A percentile compares a stretch with the other conserved stretches of the same genome.
phyloP scores from a whole-genome alignment of 2,113 vertebrate genomes.

The Sarotherodon lohbergeri region DNA sequence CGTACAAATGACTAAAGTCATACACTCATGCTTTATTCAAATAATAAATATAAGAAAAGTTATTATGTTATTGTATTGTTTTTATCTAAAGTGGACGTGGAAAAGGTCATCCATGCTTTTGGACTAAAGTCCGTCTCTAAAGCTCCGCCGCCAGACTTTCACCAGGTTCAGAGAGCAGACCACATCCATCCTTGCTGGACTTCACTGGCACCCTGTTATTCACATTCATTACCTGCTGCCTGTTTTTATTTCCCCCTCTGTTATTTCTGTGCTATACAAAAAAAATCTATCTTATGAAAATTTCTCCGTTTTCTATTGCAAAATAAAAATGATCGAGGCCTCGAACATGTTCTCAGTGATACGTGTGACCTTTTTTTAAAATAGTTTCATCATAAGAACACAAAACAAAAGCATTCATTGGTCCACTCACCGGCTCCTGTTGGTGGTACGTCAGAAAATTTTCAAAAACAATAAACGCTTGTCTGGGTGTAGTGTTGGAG shows the following conservation, averaged over 20 bases:
- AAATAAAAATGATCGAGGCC: neutral
- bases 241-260: neutral
- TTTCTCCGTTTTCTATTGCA: neutral
- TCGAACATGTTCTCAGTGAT: neutral
- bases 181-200: neutral
- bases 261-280: neutral
- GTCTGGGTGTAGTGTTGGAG: neutral
- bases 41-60: neutral
- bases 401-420: neutral
- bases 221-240: neutral
- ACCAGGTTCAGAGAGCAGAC: neutral
- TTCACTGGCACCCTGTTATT: accelerated
- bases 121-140: neutral
- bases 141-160: neutral
- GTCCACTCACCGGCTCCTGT: neutral
- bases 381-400: accelerated
- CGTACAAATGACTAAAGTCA: neutral
- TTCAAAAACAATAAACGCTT: neutral
- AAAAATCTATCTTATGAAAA: neutral
- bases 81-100: neutral
- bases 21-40: neutral
- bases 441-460: neutral
- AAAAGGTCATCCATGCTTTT: neutral
- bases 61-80: neutral
- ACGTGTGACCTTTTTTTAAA: accelerated